Conservation (phyloP, 2,888 invertebrate species). For the Octonoba sinensis region DNA sequence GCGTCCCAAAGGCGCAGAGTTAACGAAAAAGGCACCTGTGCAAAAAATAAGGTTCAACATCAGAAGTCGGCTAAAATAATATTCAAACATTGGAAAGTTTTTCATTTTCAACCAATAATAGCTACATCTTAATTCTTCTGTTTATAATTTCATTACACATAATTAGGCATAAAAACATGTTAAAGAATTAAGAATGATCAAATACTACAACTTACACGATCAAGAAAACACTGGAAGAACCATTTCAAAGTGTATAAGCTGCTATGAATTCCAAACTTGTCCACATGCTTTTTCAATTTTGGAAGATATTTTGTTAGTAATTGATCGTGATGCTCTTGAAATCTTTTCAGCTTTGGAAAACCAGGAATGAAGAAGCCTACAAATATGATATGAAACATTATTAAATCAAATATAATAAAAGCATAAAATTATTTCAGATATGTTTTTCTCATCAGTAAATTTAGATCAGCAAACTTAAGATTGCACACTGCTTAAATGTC, state of each 20-base stretch:
- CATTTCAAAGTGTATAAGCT: slow-evolving; percentile 97
- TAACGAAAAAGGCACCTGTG: slow-evolving; percentile 88
- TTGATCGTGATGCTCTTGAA: slow-evolving; percentile 95
- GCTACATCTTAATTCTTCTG: no score
- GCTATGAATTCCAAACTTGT: slow-evolving; percentile 87
- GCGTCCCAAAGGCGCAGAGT: slow-evolving; percentile 98
- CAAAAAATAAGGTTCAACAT: no score
- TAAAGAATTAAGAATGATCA: neutral
- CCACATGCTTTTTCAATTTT: slow-evolving; percentile 92
- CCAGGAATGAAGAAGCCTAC: slow-evolving; percentile 93
- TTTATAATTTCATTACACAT: neutral
- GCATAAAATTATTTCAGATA: no score
- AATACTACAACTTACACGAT: slow-evolving; percentile 79
- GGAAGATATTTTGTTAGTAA: slow-evolving; percentile 95
- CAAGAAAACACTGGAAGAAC: slow-evolving; percentile 99
- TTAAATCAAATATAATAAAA: no score
- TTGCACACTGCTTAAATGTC: no score
- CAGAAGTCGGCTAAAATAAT: no score
- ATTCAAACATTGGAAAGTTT: no score
- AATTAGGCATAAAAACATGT: neutral
- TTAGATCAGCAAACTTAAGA: no score
- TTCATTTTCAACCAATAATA: no score
- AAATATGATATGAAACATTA: slow-evolving; percentile 65
- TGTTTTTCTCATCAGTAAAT: no score
- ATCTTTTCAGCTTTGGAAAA: slow-evolving; percentile 95